Percentiles rank a stretch among this genome's conserved stretches.
phyloP scores from a whole-genome alignment of 2,113 vertebrate species.

The Holacanthus passer region DNA sequence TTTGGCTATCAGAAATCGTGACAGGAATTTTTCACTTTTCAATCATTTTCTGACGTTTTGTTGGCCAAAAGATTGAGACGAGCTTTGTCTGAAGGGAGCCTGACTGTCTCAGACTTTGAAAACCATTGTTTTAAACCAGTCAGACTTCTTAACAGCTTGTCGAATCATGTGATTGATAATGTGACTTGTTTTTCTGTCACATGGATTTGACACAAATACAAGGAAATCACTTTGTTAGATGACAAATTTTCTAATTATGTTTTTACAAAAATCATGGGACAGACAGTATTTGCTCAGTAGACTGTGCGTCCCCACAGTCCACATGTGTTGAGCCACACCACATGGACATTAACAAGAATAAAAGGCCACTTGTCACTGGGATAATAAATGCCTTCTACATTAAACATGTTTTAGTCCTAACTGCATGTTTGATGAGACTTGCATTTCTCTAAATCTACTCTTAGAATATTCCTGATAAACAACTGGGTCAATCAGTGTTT shows the following conservation, averaged over 20 bases:
- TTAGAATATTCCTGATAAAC: background rate
- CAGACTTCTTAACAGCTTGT: background rate
- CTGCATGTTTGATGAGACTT: background rate
- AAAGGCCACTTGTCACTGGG: background rate
- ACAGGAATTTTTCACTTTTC: no score
- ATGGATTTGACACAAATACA: background rate
- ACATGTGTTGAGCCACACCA: slow-evolving; percentile 15
- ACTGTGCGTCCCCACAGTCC: background rate
- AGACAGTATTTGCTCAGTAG: background rate
- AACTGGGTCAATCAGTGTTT: background rate
- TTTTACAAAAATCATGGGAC: background rate
- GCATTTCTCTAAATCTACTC: background rate
- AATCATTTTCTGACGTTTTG: no score
- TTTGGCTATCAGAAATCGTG: no score
- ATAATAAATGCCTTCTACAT: background rate
- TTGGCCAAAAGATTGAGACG: no score
- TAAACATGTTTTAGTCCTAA: background rate
- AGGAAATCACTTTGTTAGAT: background rate
- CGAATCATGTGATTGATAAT: background rate
- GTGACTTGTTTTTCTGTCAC: background rate
- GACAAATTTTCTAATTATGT: background rate
- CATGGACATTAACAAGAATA: background rate
- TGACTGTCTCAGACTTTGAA: no score
- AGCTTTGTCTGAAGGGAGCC: no score
- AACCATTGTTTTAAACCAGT: no score